Evolutionary conservation across 2,797 vertebrate genomes (phyloP), one percentile per base, ranked within the genome.

Genomic region (Picus viridis): DNA sequence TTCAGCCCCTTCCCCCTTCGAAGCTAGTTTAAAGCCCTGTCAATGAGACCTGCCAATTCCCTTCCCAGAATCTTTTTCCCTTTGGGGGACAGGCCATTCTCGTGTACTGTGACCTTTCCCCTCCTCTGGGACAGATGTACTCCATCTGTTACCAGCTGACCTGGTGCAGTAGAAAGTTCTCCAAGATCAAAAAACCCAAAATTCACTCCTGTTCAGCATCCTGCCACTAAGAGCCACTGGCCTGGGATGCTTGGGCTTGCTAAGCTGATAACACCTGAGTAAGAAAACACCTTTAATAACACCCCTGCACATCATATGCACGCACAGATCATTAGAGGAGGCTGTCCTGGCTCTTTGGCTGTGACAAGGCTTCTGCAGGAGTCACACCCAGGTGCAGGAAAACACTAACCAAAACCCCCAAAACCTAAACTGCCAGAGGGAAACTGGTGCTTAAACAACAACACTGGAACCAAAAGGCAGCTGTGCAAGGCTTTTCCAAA

Each of bases 321-420:
- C 92, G 83, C 86, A 95, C 79, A 97, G 95, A 96, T 96, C 94
- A 95, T 93, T 93, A 96, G 83, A 96, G 93, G 95, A 95, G 76
- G 86, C 76, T 96, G 83, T 92, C 95, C 92, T 92, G 89, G 58
- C 93, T 97, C 92, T 90, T 96, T 72, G 88, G 84, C 93, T 96
- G 95, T 96, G 92, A 93, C 32, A 95, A 80, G 53, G 86, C 67
- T 93, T 85, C 75, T 93, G 69, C 83, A 93, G 88, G 95, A 97
- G 95, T 97, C 94, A 93, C 90, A 94, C 93, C 79, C 84, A 90
- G 59, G 92, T 86, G 91, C 91, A 89, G 91, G 93, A 93, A 96
- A 95, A 90, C 79, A 92, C 43, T 0, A 13, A 87, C 92, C 89
- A 93, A 96, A 89, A 83, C 90, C 72, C 45, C 43, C 30, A 89